A percentile compares a stretch with the other conserved stretches of the same genome.
Evolutionary conservation across 2,797 vertebrate species (phyloP).

Genomic region (Cyclura pinguis): DNA sequence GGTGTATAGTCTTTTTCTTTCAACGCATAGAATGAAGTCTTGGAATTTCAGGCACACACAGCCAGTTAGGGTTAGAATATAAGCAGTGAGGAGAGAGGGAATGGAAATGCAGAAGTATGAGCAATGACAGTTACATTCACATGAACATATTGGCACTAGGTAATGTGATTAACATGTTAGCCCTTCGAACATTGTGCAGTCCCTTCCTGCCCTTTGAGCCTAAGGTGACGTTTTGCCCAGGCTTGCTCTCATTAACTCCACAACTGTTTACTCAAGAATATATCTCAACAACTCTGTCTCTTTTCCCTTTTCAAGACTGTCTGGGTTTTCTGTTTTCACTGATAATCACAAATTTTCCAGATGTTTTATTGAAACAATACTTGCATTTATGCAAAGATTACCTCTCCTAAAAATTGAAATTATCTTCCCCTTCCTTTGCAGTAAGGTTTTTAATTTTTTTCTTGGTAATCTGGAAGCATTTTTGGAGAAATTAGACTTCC

Average conservation of each 20-base stretch:
- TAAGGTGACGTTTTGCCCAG: neutral
- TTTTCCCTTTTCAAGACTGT: neutral
- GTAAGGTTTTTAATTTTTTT: rapidly evolving
- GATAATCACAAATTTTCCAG: neutral
- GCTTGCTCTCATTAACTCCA: neutral
- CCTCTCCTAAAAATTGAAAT: neutral
- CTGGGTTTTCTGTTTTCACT: neutral
- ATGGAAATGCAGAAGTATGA: no score
- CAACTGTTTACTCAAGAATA: neutral
- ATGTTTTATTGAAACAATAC: neutral
- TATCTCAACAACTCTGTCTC: neutral
- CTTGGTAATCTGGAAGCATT: neutral
- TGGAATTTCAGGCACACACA: no score
- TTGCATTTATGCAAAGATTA: neutral
- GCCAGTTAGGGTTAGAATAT: no score
- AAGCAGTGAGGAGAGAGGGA: no score
- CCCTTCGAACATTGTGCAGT: no score
- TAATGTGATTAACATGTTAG: no score
- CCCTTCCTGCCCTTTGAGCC: neutral
- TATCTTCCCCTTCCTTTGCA: neutral
- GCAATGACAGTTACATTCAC: no score
- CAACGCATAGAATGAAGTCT: no score
- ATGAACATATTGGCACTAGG: no score
- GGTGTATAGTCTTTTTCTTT: no score
- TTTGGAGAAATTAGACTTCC: neutral